phyloP scores from a whole-genome alignment of 1,140 invertebrate species.

The Cherax destructor region DNA sequence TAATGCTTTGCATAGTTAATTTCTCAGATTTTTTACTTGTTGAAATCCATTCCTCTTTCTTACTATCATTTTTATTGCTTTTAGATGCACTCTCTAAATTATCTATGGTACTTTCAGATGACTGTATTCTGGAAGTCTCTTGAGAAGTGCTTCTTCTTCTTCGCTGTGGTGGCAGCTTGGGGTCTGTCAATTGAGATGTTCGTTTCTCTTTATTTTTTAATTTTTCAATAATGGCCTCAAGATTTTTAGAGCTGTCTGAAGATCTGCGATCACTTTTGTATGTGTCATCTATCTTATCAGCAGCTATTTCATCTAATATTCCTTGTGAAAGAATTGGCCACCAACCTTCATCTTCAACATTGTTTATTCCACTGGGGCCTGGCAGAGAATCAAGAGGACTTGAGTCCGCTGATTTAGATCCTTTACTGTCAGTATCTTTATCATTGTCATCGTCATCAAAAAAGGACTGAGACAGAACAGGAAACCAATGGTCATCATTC shows the following conservation, averaged over 20 bases:
- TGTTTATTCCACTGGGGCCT: slow-evolving; percentile 20
- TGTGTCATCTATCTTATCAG: neutral
- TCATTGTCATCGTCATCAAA: slow-evolving; percentile 7
- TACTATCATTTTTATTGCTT: neutral
- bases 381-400: neutral
- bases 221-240: slow-evolving; percentile 21
- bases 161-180: slow-evolving; percentile 17
- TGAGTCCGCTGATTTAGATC: slow-evolving; percentile 6
- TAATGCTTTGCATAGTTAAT: neutral
- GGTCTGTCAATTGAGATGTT: slow-evolving; percentile 24
- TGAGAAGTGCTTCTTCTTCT: slow-evolving; percentile 4
- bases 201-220: neutral
- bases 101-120: neutral
- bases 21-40: slow-evolving; percentile 1
- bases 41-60: neutral
- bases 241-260: neutral
- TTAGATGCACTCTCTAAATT: neutral
- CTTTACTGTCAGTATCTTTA: neutral
- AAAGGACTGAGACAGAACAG: slow-evolving; percentile 59
- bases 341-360: neutral
- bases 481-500: slow-evolving; percentile 55
- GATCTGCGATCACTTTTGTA: neutral
- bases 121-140: neutral
- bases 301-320: slow-evolving; percentile 23
- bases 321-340: slow-evolving; percentile 47